These are phyloP conservation scores for Tinamus major DNA, from an alignment of 2,797 vertebrate genomes.

Conservation along the genomic window DNA sequence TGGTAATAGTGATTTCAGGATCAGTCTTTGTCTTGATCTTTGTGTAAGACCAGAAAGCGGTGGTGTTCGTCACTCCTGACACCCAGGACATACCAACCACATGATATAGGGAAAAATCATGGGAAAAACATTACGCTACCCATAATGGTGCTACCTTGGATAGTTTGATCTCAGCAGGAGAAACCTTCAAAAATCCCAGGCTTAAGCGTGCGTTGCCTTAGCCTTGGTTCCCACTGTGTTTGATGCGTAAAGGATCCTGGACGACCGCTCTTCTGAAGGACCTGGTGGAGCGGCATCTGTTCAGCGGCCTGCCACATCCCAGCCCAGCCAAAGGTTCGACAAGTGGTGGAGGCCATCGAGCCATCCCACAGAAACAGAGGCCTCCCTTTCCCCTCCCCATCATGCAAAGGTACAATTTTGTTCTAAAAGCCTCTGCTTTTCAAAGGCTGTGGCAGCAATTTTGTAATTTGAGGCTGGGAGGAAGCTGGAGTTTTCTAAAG, in stretches of 20 bases:
- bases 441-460: neutral
- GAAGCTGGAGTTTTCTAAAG: neutral
- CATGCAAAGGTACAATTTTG: neutral
- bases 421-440: neutral
- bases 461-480: neutral
- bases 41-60: neutral
- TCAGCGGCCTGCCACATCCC: neutral
- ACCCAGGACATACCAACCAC: neutral
- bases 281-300: neutral
- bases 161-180: neutral
- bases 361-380: neutral
- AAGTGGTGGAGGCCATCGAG: neutral
- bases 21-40: neutral
- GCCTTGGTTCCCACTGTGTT: neutral
- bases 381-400: neutral
- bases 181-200: neutral
- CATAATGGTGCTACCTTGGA: too few relatives aligned
- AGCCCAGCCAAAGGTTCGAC: neutral
- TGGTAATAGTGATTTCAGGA: neutral
- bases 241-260: neutral
- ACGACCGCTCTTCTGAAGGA: neutral
- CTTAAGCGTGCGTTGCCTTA: neutral
- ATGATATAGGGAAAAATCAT: neutral
- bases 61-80: neutral
- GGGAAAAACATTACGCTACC: neutral